Base-by-base conservation (phyloP, 2,888 invertebrate genomes). In the Fragum whitleyi region DNA sequence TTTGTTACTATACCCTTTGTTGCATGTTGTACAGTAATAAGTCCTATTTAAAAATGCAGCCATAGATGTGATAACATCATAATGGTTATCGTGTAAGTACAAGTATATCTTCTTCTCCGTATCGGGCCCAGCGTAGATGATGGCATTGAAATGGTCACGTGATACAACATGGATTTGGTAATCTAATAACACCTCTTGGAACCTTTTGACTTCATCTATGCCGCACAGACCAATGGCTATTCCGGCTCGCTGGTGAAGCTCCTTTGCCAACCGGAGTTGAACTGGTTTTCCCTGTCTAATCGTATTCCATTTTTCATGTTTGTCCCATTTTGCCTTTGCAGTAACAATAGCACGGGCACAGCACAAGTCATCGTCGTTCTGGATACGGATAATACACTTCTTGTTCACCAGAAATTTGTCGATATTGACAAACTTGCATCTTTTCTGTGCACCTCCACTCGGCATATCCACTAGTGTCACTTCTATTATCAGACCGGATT, bases 131-230 rank as follows among this genome's bases (percentile, higher is more conserved):
- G 11, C 11, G 73, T 70, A 82, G 19, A 81, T 72, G 7, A 81
- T 68, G 2, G 53, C 42, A 39, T 81, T 77, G 29, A 81, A 74
- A 71, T 81, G 72, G 6, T 81, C 74, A 2, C 65, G 53, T 9
- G 77, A 81, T 0, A 82, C 29, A 0, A 82, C 71, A 36, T 77
- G 19, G 28, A 82, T 72, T 28, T 78, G 78, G 55, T 69, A 78
- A 5, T 55, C 73, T 14, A 14, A 16, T 26, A 81, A n/a, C 6
- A 61, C 55, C n/a, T 16, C 47, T 47, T 80, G 72, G 23, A 80
- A 76, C 3, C 11, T 0, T 68, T 77, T 77, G n/a, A 81, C 70
- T 39, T 78, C 78, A 23, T 68, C 73, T 1, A 78, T 47, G 2
- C 67, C 72, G 42, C 77, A 53, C 36, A 21, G 59, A 26, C 28